A percentile compares a stretch with the other conserved stretches of the same genome.
Evolutionary conservation across 1,140 invertebrate genomes (phyloP).

Genomic region (Asbolus verrucosus): DNA sequence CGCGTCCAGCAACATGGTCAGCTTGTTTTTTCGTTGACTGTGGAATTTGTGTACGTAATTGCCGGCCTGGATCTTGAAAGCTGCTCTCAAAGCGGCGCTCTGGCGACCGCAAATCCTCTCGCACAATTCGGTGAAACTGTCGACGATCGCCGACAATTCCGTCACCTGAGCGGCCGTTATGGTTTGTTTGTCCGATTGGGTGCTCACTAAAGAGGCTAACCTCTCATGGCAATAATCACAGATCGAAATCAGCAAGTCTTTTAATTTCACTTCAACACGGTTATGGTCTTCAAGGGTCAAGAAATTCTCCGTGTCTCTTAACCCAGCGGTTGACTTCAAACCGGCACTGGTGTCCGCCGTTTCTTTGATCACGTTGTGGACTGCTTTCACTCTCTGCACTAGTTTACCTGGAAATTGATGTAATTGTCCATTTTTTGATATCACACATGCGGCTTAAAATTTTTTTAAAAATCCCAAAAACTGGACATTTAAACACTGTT

Average conservation of each 20-base stretch:
- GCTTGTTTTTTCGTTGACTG: constrained; percentile 85
- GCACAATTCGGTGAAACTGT: constrained; percentile 82
- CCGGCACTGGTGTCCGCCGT: constrained; percentile 73
- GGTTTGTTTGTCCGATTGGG: constrained; percentile 77
- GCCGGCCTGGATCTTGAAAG: constrained; percentile 89
- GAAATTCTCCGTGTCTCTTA: constrained; percentile 70
- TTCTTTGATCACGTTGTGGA: constrained; percentile 80
- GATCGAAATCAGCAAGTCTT: constrained; percentile 80
- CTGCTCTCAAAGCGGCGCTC: constrained; percentile 83
- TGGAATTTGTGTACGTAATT: constrained; percentile 94
- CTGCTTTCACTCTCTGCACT: constrained; percentile 74
- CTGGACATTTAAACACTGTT: no score
- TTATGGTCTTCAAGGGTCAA: constrained; percentile 78
- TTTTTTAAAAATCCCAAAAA: no score
- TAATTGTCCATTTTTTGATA: no score
- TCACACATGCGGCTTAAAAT: no score
- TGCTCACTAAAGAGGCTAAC: constrained; percentile 86
- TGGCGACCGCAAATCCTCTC: constrained; percentile 82
- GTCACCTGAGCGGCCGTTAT: constrained; percentile 83
- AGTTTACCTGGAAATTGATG: constrained; percentile 63
- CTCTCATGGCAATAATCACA: constrained; percentile 94
- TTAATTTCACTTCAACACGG: constrained; percentile 76
- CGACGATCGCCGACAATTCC: constrained; percentile 81
- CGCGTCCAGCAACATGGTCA: constrained; percentile 86
- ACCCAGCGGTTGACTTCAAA: constrained; percentile 40